phyloP scores from a whole-genome alignment of 2,113 vertebrate species.

The Rhegmatorhina hoffmannsi region DNA sequence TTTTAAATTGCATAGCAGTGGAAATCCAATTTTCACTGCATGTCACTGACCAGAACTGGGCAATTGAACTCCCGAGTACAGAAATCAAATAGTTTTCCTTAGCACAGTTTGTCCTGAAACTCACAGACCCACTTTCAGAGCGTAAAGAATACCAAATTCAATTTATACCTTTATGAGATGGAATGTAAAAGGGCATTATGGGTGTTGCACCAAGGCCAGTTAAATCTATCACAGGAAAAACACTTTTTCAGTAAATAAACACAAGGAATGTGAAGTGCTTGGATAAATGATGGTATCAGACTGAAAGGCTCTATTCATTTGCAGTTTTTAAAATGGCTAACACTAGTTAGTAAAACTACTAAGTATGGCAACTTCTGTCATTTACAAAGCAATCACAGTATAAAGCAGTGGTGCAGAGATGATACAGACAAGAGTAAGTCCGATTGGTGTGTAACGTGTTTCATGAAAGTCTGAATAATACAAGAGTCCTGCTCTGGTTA shows the following conservation, averaged over 20 bases:
- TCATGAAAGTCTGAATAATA: background rate
- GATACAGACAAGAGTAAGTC: background rate
- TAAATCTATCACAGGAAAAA: background rate
- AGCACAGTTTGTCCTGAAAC: background rate
- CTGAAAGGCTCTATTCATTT: background rate
- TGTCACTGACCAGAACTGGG: background rate
- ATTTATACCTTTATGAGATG: background rate
- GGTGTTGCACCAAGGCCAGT: background rate
- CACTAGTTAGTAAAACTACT: background rate
- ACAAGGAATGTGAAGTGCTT: background rate
- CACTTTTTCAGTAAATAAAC: background rate
- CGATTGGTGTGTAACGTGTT: background rate
- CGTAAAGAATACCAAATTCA: background rate
- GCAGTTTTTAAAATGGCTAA: background rate
- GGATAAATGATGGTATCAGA: background rate
- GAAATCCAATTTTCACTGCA: slow-evolving; percentile 12
- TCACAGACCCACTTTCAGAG: background rate
- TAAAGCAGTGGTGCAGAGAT: background rate
- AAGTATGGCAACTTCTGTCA: background rate
- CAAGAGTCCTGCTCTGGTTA: background rate
- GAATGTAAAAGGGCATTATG: background rate
- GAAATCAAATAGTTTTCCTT: background rate
- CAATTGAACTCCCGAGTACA: background rate
- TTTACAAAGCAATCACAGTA: background rate
- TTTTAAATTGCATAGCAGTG: background rate